Percentiles rank a stretch among this genome's conserved stretches.
Conservation (phyloP, 2,888 invertebrate genomes). For the Leptopterna dolabrata region DNA sequence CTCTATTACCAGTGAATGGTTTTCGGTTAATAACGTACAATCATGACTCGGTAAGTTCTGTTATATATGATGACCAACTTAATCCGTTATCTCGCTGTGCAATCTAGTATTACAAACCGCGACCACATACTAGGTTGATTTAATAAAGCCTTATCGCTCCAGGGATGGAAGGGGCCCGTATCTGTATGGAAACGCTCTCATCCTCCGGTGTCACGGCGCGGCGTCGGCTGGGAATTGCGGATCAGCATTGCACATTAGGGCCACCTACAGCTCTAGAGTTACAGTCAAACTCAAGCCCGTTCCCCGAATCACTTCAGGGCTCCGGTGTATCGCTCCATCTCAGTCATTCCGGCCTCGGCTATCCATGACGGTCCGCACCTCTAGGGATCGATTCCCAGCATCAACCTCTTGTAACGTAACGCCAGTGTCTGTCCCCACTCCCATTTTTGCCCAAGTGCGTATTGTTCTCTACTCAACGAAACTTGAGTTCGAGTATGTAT, state of each 20-base stretch:
- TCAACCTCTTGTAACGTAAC: not conserved
- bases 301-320: not conserved
- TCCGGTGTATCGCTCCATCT: not conserved
- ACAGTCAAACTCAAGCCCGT: not conserved
- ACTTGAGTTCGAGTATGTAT: not conserved
- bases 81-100: too few relatives aligned
- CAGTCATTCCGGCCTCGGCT: not conserved
- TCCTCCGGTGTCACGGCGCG: not conserved
- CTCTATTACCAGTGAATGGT: too few relatives aligned
- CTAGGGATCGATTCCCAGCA: not conserved
- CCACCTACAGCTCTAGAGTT: not conserved
- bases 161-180: not conserved
- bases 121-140: not conserved
- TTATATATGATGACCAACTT: too few relatives aligned
- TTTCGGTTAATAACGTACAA: too few relatives aligned
- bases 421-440: not conserved
- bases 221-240: not conserved
- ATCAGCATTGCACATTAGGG: conserved; percentile 7
- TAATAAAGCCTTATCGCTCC: not conserved
- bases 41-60: too few relatives aligned
- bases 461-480: not conserved
- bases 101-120: not conserved
- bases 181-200: not conserved
- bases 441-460: not conserved
- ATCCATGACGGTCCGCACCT: not conserved